Base-by-base conservation (phyloP, 2,888 invertebrate species). In the Bhutanitis thaidina region DNA sequence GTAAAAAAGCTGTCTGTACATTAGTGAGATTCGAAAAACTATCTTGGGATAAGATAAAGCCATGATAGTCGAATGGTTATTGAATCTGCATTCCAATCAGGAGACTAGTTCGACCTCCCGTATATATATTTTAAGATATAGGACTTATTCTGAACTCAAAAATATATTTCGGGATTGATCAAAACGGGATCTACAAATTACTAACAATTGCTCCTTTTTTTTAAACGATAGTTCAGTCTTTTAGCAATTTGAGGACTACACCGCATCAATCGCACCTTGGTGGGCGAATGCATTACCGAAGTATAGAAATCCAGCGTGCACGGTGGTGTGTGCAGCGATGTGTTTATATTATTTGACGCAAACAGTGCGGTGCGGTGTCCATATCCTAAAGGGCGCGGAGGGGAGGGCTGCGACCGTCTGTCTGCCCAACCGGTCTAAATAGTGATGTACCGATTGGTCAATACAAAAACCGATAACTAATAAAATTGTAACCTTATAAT, bases 391-490 rank as follows among this genome's bases (percentile, higher is more conserved):
- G 44, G 35, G 38, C 34, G 39, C 8, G 29, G 20, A 36, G 20
- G 37, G 43, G 32, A 14, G 35, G 15, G 36, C n/a, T 25, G 5
- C 25, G 37, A 35, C 43, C 27, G 49, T 44, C 35, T 40, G 49
- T 44, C 35, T 40, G 25, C 44, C 43, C 43, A 50, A 50, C 50
- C 50, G 50, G 50, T 50, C 50, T 16, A 13, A 43, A 49, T 34
- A 50, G 50, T 50, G 50, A 40, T 44, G 50, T 44, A 39, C 27
- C 43, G 34, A 43, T 49, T 49, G 30, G 38, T 34, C 10, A 38
- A 39, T 29, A 30, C 15, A 30, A 51, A 41, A 51, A 39, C 20
- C 44, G 13, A 39, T 25, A 50, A 48, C 29, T 1, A 15, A 27
- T 34, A 12, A 34, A 34, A 27, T 27, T 27, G 8, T 1, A 27